Conservation (phyloP, 23 tunicate genomes). For the Styela clava region DNA sequence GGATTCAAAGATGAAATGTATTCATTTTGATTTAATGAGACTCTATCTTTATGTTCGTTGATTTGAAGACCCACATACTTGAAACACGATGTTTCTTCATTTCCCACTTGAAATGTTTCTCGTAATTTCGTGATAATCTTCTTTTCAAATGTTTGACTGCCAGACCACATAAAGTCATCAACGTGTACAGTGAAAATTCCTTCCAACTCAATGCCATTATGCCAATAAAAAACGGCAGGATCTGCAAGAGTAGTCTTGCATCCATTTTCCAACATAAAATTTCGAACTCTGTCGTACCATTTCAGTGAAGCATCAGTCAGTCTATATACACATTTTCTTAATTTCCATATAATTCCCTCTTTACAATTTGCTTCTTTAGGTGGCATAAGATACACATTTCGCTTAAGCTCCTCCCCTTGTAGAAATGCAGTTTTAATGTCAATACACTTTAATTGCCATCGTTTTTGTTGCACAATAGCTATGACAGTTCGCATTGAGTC, state of each 20-base stretch:
- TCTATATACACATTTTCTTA: slow-evolving; percentile 11
- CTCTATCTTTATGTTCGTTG: neutral
- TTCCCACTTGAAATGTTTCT: neutral
- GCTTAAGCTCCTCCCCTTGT: no score
- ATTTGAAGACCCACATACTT: slow-evolving; percentile 17
- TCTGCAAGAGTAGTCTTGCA: slow-evolving; percentile 6
- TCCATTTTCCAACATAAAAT: slow-evolving; percentile 9
- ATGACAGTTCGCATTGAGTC: neutral
- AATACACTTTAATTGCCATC: no score
- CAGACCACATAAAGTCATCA: slow-evolving; percentile 27
- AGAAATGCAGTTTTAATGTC: no score
- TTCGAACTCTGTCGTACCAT: slow-evolving; percentile 17
- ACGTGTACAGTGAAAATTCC: slow-evolving; percentile 14
- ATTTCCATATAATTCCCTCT: no score
- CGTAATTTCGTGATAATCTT: neutral
- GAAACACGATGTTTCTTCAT: neutral
- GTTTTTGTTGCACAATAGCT: no score
- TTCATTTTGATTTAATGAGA: neutral
- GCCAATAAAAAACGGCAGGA: no score
- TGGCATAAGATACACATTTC: no score
- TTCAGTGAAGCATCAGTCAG: slow-evolving; percentile 6
- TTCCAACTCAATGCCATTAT: no score
- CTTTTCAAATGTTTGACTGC: neutral
- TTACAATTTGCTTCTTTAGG: no score
- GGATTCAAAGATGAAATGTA: neutral